A percentile compares a stretch with the other conserved stretches of the same genome.
Evolutionary conservation across 2,888 invertebrate genomes (phyloP).

Genomic region (Pheosia tremula): DNA sequence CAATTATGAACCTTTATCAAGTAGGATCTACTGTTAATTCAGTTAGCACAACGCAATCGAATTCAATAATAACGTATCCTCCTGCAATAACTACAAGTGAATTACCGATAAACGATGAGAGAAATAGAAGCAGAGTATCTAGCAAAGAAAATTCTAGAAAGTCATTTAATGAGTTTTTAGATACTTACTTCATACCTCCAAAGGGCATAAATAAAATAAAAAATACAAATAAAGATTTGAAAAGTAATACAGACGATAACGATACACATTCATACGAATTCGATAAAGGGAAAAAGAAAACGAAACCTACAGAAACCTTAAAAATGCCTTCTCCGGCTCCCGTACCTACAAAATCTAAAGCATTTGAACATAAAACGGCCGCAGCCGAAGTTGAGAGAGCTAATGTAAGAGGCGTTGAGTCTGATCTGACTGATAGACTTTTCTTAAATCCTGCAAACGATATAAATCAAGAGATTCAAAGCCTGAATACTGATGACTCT

Average conservation of each 20-base stretch:
- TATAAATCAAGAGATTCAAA: neutral
- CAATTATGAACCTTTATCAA: slow-evolving; percentile 39
- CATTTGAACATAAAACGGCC: neutral
- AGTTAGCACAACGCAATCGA: slow-evolving; percentile 43
- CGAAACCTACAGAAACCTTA: neutral
- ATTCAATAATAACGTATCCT: slow-evolving; percentile 65
- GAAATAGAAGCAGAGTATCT: slow-evolving; percentile 24
- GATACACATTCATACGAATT: neutral
- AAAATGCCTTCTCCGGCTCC: neutral
- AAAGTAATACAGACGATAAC: slow-evolving; percentile 4
- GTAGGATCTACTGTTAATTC: slow-evolving; percentile 25
- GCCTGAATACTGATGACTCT: neutral
- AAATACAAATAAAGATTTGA: slow-evolving; percentile 9
- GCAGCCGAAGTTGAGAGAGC: neutral
- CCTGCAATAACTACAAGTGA: slow-evolving; percentile 41
- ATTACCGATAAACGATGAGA: slow-evolving; percentile 29
- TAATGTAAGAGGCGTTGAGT: neutral
- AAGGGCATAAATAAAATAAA: slow-evolving; percentile 38
- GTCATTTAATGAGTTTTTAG: slow-evolving; percentile 35
- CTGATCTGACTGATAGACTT: slow-evolving; percentile 1
- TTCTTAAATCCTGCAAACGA: neutral
- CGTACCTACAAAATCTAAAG: neutral
- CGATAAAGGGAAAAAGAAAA: neutral
- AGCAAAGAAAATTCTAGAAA: slow-evolving; percentile 31
- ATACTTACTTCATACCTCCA: slow-evolving; percentile 49